Evolutionary conservation across 2,888 invertebrate genomes (phyloP), one percentile per base, ranked within the genome.

Genomic region (Hermaeophaga mercurialis): DNA sequence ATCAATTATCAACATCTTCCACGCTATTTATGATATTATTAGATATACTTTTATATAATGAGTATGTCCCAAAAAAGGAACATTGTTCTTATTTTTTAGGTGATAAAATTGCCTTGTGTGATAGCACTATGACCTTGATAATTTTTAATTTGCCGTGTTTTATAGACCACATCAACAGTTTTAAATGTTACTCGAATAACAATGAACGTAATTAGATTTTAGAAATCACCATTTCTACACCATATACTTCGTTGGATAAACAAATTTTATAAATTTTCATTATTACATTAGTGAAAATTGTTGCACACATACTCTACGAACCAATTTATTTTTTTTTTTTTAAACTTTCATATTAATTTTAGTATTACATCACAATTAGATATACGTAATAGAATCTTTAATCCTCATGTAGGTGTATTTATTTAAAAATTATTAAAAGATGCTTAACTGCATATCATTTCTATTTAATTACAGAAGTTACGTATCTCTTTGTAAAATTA

Each of bases 81-180:
- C 54, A 17, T 11, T 22, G 38, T 41, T 31, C 17, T 8, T 33
- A 18, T 43, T 39, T 39, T 31, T 38, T 9, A 22, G 12, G 19
- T 38, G 24, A 45, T 48, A 43, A 34, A 58, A 50, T 38, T 44
- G 34, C 39, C 34, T 43, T 54, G 24, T 47, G 31, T 28, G 14
- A 48, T 58, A 18, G 17, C 64, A 60, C 66, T 66, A 60, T 66
- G 68, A 61, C 66, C 68, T 65, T 62, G 57, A 53, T 38, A 31
- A 24, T 38, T 38, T 43, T 41, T 62, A 58, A 61, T 62, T 58
- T 50, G 19, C 43, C 38, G 52, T 41, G 63, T 54, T 69, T 68
- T 69, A 60, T 67, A 66, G 69, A 70, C 67, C 66, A 69, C 62
- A 68, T 66, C 66, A 58, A 68, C 67, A 61, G 68, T 68, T 66